These are phyloP conservation scores for Montipora sp. DNA, from an alignment of 64 coral and sea anemone species.

Conservation along the genomic window DNA sequence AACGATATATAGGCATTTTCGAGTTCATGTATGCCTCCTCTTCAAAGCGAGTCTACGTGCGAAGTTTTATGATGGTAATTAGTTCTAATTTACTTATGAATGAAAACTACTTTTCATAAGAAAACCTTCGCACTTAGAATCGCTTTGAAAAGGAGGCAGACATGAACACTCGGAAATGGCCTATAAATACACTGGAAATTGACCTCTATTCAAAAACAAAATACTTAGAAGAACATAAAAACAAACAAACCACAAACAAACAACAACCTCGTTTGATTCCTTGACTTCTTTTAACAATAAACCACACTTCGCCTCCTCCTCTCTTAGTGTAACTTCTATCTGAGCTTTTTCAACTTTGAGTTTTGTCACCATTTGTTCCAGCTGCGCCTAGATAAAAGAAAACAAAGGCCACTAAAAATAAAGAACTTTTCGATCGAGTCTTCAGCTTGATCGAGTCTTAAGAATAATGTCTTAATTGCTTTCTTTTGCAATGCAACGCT, in stretches of 20 bases:
- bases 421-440: background rate
- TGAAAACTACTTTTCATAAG: no score
- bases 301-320: conserved; percentile 88
- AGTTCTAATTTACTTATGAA: no score
- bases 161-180: no score
- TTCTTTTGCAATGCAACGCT: no score
- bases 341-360: conserved; percentile 91
- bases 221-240: background rate
- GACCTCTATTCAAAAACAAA: background rate
- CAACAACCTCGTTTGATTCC: conserved; percentile 87
- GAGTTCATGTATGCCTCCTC: no score
- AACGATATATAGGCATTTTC: no score
- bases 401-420: background rate
- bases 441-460: background rate
- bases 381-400: conserved; percentile 60
- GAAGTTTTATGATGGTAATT: no score
- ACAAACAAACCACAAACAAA: background rate
- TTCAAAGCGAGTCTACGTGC: no score
- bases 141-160: no score
- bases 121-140: no score
- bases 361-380: conserved; percentile 81
- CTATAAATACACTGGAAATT: no score
- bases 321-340: conserved; percentile 66
- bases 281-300: conserved; percentile 89
- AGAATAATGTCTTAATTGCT: no score